Evolutionary conservation across 1,140 invertebrate genomes (phyloP).

Genomic region (Brachionus koreanus): DNA sequence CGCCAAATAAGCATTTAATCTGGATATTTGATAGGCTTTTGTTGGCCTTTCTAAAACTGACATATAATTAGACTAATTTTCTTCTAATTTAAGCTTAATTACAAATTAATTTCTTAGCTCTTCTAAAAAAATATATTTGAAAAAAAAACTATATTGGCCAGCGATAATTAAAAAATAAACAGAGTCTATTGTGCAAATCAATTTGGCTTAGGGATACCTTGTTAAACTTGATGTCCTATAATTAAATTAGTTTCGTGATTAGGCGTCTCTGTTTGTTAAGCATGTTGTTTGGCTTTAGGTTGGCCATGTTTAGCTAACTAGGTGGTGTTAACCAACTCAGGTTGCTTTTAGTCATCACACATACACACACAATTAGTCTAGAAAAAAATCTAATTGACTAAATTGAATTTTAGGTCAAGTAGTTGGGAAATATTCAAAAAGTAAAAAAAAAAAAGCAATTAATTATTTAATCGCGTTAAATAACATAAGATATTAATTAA

Average conservation of each 20-base stretch:
- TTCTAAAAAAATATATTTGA: background rate
- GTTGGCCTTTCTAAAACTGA: background rate
- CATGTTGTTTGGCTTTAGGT: background rate
- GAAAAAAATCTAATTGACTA: background rate
- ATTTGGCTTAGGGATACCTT: background rate
- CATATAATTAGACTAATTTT: constrained; percentile 6
- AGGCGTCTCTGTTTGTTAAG: background rate
- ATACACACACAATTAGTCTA: background rate
- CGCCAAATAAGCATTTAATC: background rate
- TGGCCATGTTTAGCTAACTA: background rate
- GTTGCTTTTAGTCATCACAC: background rate
- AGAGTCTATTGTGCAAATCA: background rate
- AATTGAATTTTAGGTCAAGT: background rate
- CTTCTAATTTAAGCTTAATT: background rate
- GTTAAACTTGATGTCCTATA: background rate
- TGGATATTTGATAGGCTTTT: background rate
- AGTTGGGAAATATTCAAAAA: background rate
- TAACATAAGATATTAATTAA: constrained; percentile 5
- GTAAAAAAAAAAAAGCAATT: background rate
- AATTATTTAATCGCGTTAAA: background rate
- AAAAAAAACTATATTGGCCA: background rate
- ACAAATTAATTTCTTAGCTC: background rate
- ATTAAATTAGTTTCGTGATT: background rate
- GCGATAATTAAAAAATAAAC: background rate
- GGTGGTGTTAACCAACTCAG: background rate